Conservation (phyloP, 2,113 vertebrate species). For the Elaphurus davidianus region DNA sequence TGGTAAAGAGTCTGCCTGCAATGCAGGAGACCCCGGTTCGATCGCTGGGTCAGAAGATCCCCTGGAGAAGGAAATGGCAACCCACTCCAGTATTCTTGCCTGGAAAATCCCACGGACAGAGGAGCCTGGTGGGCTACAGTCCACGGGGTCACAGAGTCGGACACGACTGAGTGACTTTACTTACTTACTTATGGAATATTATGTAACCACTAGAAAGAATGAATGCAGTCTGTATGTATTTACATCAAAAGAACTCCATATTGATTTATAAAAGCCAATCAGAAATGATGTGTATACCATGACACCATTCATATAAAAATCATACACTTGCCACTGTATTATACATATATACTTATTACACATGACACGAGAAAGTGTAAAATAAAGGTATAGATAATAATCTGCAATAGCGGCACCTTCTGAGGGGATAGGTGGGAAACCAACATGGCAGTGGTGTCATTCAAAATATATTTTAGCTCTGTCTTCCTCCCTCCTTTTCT, state of each 20-base stretch:
- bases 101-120: too few relatives aligned
- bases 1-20: too few relatives aligned
- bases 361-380: background rate
- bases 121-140: too few relatives aligned
- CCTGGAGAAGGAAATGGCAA: too few relatives aligned
- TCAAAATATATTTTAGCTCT: background rate
- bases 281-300: background rate
- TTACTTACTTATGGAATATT: background rate
- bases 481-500: background rate
- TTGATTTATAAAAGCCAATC: background rate
- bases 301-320: background rate
- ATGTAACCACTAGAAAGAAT: background rate
- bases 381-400: background rate
- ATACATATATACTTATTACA: background rate
- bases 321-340: background rate
- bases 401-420: background rate
- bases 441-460: rapidly evolving
- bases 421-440: background rate
- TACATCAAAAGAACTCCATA: background rate
- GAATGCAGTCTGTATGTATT: background rate
- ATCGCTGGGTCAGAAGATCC: too few relatives aligned
- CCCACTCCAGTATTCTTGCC: too few relatives aligned
- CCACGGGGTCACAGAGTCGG: too few relatives aligned
- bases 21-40: too few relatives aligned
- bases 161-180: too few relatives aligned